phyloP scores from a whole-genome alignment of 1,140 invertebrate species.

The Delia radicum region DNA sequence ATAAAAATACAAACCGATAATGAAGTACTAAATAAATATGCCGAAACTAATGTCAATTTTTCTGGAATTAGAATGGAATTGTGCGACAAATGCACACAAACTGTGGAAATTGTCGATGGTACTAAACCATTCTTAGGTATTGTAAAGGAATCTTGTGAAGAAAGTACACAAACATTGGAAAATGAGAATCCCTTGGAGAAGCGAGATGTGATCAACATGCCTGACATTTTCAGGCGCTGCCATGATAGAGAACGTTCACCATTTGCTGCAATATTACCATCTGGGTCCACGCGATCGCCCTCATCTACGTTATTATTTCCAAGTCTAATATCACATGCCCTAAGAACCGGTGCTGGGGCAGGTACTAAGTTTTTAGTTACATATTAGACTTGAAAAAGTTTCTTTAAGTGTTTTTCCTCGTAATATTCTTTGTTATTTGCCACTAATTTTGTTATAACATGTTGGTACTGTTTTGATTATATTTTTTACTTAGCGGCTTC shows the following conservation, averaged over 20 bases:
- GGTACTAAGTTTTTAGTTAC: slow-evolving; percentile 31
- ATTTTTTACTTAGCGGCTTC: not conserved
- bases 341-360: slow-evolving; percentile 40
- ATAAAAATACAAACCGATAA: not conserved
- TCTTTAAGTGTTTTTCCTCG: not conserved
- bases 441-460: too few relatives aligned
- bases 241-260: slow-evolving; percentile 43
- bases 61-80: not conserved
- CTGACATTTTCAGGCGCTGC: slow-evolving; percentile 22
- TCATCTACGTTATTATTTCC: slow-evolving; percentile 43
- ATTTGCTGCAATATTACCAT: slow-evolving; percentile 38
- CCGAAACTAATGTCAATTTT: not conserved
- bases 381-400: not conserved
- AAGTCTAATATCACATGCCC: slow-evolving; percentile 45
- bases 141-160: not conserved
- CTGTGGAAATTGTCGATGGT: not conserved
- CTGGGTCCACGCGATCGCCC: slow-evolving; percentile 27
- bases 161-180: not conserved
- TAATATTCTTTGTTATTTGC: not conserved
- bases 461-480: not conserved
- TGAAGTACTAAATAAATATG: not conserved
- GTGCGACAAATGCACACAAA: not conserved
- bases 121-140: not conserved
- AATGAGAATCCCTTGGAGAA: not conserved
- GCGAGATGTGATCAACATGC: not conserved